phyloP scores from a whole-genome alignment of 2,888 invertebrate species.

The Napeogenes inachia region DNA sequence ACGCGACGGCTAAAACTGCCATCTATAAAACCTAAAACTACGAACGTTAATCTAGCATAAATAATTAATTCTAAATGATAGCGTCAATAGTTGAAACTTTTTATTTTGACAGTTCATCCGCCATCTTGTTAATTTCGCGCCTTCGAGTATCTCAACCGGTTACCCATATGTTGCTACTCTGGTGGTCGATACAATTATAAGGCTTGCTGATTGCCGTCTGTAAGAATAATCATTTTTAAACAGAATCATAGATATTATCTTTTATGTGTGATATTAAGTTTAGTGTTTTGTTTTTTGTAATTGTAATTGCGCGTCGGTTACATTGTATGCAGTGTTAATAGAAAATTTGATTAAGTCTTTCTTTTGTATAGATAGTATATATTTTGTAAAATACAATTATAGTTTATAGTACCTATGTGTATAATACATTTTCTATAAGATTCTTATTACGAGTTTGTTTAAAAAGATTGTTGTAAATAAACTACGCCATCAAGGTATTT shows the following conservation, averaged over 20 bases:
- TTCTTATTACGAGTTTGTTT: no score
- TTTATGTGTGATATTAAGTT: no score
- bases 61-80: not conserved
- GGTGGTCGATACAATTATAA: constrained; percentile 44
- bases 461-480: no score
- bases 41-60: no score
- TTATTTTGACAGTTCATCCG: constrained; percentile 13
- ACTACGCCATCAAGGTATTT: no score
- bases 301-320: not conserved
- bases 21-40: not conserved
- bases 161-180: constrained; percentile 43
- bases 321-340: not conserved
- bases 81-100: not conserved
- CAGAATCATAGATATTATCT: no score
- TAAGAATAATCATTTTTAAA: no score
- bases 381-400: no score
- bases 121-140: constrained; percentile 21
- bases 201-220: not conserved
- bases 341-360: no score
- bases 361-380: no score
- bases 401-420: no score
- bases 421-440: no score
- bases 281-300: constrained; percentile 18
- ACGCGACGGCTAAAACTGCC: not conserved
- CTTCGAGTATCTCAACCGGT: constrained; percentile 39